These are phyloP conservation scores for Drosophila neotestacea DNA, from an alignment of 2,888 invertebrate species.

Conservation along the genomic window DNA sequence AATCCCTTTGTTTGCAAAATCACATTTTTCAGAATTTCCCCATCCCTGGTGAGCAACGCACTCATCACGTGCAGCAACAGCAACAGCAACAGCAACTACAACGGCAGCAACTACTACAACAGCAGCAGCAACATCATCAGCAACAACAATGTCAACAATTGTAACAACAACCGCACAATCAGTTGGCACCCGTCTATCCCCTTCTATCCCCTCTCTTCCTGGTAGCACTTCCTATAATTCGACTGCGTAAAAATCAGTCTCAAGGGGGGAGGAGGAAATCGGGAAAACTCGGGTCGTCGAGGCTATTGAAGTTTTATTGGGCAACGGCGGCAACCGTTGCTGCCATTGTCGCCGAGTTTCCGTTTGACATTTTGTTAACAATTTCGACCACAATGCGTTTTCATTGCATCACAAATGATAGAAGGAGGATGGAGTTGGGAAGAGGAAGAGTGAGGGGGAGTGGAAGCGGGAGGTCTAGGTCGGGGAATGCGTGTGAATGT, in stretches of 20 bases:
- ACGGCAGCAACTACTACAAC: conserved; percentile 16
- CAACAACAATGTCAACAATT: conserved; percentile 72
- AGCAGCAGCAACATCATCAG: conserved; percentile 38
- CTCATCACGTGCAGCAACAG: conserved; percentile 61
- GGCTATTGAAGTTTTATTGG: conserved; percentile 78
- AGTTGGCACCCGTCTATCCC: conserved; percentile 54
- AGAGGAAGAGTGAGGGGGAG: neutral
- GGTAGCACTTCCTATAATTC: conserved; percentile 53
- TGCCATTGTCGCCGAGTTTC: conserved; percentile 58
- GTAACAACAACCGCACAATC: conserved; percentile 77
- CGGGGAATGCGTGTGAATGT: conserved; percentile 69
- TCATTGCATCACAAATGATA: conserved; percentile 57
- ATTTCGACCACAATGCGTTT: conserved; percentile 81
- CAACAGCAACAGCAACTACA: conserved; percentile 29
- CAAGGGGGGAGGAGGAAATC: neutral
- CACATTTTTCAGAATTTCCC: conserved; percentile 29
- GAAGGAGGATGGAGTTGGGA: neutral
- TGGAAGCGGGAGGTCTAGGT: conserved; percentile 2
- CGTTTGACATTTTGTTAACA: conserved; percentile 81
- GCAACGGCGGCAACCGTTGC: conserved; percentile 47
- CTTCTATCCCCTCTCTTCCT: neutral
- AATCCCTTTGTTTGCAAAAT: conserved; percentile 47
- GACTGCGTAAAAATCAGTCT: conserved; percentile 73
- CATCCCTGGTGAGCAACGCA: conserved; percentile 35
- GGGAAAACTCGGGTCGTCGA: conserved; percentile 50